Conservation (phyloP, 2,888 invertebrate species). For the Drosophila conformis region DNA sequence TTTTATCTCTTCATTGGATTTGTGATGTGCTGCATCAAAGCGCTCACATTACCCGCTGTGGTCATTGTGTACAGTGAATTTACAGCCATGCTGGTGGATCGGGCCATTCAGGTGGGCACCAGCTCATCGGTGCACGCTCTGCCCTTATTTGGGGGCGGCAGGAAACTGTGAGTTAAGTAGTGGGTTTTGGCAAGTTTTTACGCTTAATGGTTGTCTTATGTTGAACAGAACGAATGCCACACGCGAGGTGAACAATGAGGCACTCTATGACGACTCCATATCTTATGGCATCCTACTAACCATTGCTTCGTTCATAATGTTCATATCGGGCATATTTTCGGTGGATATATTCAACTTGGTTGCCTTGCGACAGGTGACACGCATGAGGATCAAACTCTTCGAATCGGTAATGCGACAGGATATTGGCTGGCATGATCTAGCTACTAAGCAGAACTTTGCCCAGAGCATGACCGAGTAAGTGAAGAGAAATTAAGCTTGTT, state of each 20-base stretch:
- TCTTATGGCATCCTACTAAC: slow-evolving; percentile 89
- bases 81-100: slow-evolving; percentile 89
- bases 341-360: slow-evolving; percentile 89
- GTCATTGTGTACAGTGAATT: slow-evolving; percentile 91
- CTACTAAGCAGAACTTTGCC: slow-evolving; percentile 90
- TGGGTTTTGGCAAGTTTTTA: not conserved
- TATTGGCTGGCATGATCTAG: slow-evolving; percentile 90
- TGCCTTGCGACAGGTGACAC: slow-evolving; percentile 88
- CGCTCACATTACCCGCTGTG: slow-evolving; percentile 88
- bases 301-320: slow-evolving; percentile 87
- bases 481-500: not conserved
- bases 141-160: slow-evolving; percentile 88
- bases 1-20: slow-evolving; percentile 86
- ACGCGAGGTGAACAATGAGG: slow-evolving; percentile 86
- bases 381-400: slow-evolving; percentile 88
- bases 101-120: slow-evolving; percentile 87
- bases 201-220: not conserved
- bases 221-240: slow-evolving; percentile 86
- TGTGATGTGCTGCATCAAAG: slow-evolving; percentile 87
- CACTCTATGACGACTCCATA: slow-evolving; percentile 88
- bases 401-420: slow-evolving; percentile 89
- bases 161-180: slow-evolving; percentile 85
- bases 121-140: slow-evolving; percentile 87
- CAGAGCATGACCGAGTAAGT: slow-evolving; percentile 91
- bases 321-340: slow-evolving; percentile 88